phyloP scores from a whole-genome alignment of 2,797 vertebrate genomes.

The Lepilemur ruficaudatus region DNA sequence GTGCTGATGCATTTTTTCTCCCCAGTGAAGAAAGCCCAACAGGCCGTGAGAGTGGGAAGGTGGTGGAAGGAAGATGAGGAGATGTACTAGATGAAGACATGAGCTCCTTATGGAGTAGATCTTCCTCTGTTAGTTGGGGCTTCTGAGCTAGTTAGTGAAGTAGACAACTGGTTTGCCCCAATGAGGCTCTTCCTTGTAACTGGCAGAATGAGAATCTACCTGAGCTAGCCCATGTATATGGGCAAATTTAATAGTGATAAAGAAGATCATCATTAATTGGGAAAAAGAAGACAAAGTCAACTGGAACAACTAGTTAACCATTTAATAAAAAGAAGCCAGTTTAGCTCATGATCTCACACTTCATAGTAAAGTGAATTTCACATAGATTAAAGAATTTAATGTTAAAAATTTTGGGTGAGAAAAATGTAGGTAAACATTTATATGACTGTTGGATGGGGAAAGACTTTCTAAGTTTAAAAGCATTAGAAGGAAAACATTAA shows the following conservation, averaged over 20 bases:
- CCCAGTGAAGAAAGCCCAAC: background rate
- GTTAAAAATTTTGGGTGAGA: background rate
- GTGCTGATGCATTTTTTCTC: background rate
- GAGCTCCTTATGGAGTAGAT: background rate
- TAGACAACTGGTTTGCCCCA: background rate
- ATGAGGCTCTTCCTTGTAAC: background rate
- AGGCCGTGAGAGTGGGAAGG: background rate
- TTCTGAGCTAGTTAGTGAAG: background rate
- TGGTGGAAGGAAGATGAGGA: background rate
- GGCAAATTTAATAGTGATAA: background rate
- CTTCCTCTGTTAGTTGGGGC: background rate
- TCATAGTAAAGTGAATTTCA: background rate
- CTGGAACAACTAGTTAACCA: background rate
- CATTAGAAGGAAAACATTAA: background rate
- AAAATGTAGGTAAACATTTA: background rate
- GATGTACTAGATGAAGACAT: background rate
- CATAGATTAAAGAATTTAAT: background rate
- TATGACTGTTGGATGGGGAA: background rate
- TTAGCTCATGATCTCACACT: background rate
- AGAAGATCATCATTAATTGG: background rate
- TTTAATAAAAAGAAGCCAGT: background rate
- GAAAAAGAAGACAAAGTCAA: background rate
- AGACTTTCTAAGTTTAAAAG: slow-evolving; percentile 26
- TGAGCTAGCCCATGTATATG: background rate
- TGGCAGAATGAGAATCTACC: background rate